Percentiles rank a stretch among this genome's conserved stretches.
phyloP scores from a whole-genome alignment of 2,797 vertebrate genomes.

The Clarias pachynema region DNA sequence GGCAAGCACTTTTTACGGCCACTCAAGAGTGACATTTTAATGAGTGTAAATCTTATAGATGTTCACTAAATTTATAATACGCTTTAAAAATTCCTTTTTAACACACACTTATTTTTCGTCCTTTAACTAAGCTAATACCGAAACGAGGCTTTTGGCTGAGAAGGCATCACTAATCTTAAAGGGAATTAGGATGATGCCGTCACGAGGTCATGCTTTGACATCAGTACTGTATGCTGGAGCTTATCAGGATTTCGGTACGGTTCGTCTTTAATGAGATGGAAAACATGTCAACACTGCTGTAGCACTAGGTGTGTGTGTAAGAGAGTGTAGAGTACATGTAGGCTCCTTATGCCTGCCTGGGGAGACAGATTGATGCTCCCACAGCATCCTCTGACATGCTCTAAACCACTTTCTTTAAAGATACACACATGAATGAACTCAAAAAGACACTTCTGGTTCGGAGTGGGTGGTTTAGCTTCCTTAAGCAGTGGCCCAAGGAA shows the following conservation, averaged over 20 bases:
- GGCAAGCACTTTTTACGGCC: too few species aligned
- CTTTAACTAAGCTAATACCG: background rate
- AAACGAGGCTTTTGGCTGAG: background rate
- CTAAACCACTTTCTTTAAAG: conserved; percentile 50
- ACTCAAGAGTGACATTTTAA: too few species aligned
- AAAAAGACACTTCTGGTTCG: conserved; percentile 14
- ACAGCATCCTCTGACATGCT: conserved; percentile 24
- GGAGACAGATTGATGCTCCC: conserved; percentile 52
- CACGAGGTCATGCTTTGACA: conserved; percentile 34
- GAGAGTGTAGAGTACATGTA: conserved; percentile 1
- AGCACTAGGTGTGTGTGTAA: conserved; percentile 35
- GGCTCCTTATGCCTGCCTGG: conserved; percentile 40
- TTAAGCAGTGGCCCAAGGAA: background rate
- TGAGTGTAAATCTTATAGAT: background rate
- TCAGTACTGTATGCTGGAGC: conserved; percentile 18
- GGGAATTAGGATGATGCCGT: conserved; percentile 26
- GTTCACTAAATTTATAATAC: background rate
- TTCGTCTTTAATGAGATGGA: conserved; percentile 29
- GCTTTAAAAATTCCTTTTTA: background rate
- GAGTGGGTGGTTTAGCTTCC: background rate
- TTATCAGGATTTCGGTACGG: conserved; percentile 47
- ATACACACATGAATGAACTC: conserved; percentile 42
- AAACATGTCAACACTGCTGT: conserved; percentile 25
- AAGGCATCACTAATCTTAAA: conserved; percentile 32
- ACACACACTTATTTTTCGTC: background rate